Evolutionary conservation across 2,888 invertebrate genomes (phyloP), one percentile per base, ranked within the genome.

Genomic region (Congeria kusceri): DNA sequence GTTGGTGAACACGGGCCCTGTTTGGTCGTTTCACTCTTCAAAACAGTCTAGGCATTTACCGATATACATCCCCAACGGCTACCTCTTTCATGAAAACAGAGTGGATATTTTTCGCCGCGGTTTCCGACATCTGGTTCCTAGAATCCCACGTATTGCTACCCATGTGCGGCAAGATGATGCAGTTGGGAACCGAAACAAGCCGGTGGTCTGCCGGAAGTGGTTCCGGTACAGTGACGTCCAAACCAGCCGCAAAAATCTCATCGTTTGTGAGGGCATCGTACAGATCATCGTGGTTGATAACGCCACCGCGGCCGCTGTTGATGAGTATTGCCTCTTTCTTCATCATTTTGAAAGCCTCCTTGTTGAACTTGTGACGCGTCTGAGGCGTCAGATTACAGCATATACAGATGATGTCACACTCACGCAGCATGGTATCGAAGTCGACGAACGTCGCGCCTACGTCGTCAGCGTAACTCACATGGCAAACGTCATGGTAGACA

Each of bases 161-260:
- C 91, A 98, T 95, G 94, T 98, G 98, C 13, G 98, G 98, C 11
- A 96, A 94, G 49, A 98, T 93, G 79, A 97, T 96, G 92, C 97
- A 97, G 93, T 98, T 98, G 28, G 95, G 94, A 28, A 98, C 91
- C 74, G 95, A 95, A 15, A 97, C 95, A 27, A 98, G 94, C 3
- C 96, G 96, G 93, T 95, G 96, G 86, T 97, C 95, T 15, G 96
- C 89, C 0, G 98, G 97, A 77, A 98, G 94, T 0, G 98, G 98
- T 92, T 98, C 98, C 0, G 98, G 98, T 7, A 96, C 96, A 80
- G 96, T 97, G 0, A 98, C 98, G 94, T 98, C 98, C 49, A 98
- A 94, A 0, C 98, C 98, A 0, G 98, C 98, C 0, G 96, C 97
- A 89, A 95, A 94, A 71, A 98, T 98, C 2, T 94, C 95, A 15